Conservation (phyloP, 2,113 vertebrate genomes). For the Pteruthius melanotis region DNA sequence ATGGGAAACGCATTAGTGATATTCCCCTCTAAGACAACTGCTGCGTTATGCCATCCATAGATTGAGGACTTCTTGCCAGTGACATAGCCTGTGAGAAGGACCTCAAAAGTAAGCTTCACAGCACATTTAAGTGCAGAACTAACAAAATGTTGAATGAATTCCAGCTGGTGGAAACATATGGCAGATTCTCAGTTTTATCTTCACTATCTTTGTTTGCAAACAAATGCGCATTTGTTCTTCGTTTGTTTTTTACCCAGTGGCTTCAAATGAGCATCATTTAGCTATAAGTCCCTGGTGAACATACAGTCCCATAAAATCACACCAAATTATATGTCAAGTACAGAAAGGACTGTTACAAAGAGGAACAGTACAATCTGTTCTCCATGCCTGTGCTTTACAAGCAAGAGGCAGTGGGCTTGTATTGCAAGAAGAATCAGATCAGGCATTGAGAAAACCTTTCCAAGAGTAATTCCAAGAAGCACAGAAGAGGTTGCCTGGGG, state of each 20-base stretch:
- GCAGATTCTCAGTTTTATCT: slow-evolving; percentile 68
- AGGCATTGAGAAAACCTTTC: neutral
- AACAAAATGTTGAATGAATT: slow-evolving; percentile 61
- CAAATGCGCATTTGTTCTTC: slow-evolving; percentile 70
- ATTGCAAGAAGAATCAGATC: neutral
- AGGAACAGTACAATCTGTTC: neutral
- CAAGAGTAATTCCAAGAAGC: neutral
- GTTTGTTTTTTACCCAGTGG: slow-evolving; percentile 56
- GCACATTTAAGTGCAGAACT: slow-evolving; percentile 28
- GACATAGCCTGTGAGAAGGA: neutral
- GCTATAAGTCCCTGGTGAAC: slow-evolving; percentile 1
- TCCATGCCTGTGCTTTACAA: neutral
- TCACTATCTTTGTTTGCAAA: slow-evolving; percentile 71
- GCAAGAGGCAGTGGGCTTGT: neutral
- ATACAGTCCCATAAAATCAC: slow-evolving; percentile 21
- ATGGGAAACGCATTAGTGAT: slow-evolving; percentile 26
- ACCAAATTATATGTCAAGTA: neutral
- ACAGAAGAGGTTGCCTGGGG: neutral
- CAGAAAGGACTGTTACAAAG: neutral
- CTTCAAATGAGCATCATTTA: slow-evolving; percentile 46
- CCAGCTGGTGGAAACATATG: slow-evolving; percentile 74
- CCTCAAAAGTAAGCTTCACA: slow-evolving; percentile 2
- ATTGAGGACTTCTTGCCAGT: neutral
- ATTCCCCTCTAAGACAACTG: neutral
- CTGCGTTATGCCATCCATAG: neutral